Conservation (phyloP, 1,140 invertebrate genomes). For the Armadillidium nasatum region DNA sequence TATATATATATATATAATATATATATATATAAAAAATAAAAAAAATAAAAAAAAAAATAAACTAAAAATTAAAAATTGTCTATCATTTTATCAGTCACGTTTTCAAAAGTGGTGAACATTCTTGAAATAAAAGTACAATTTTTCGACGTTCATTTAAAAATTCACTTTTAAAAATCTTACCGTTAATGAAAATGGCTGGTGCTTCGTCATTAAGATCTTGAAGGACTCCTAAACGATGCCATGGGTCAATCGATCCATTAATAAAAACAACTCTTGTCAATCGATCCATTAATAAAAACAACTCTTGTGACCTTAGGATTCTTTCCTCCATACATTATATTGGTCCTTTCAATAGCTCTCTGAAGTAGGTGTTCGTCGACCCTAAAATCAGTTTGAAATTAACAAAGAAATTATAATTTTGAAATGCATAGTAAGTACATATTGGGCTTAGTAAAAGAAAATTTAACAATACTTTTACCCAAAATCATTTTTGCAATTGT, state of each 20-base stretch:
- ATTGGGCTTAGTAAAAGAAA: too few species aligned
- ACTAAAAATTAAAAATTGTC: too few species aligned
- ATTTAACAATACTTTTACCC: conserved; percentile 50
- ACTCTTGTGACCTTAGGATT: conserved; percentile 58
- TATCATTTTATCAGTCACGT: too few species aligned
- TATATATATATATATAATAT: too few species aligned
- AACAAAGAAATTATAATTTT: too few species aligned
- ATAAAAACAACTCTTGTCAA: conserved; percentile 81
- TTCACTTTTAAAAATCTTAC: conserved; percentile 24
- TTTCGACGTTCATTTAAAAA: background rate
- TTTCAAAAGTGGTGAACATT: background rate
- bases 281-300: too few species aligned
- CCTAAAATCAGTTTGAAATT: conserved; percentile 46
- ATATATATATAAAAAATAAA: too few species aligned
- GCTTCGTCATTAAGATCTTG: conserved; percentile 45
- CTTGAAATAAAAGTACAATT: background rate
- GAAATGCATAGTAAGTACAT: too few species aligned
- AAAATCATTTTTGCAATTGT: conserved; percentile 78
- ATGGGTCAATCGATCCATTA: conserved; percentile 87
- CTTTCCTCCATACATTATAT: conserved; percentile 58
- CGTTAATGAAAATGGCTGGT: conserved; percentile 49
- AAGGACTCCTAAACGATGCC: conserved; percentile 70
- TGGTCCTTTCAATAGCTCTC: conserved; percentile 56
- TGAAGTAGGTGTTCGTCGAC: conserved; percentile 53
- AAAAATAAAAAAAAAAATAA: too few species aligned